Evolutionary conservation across 2,113 vertebrate species (phyloP), one percentile per base, ranked within the genome.

Genomic region (Laticauda laticaudata): DNA sequence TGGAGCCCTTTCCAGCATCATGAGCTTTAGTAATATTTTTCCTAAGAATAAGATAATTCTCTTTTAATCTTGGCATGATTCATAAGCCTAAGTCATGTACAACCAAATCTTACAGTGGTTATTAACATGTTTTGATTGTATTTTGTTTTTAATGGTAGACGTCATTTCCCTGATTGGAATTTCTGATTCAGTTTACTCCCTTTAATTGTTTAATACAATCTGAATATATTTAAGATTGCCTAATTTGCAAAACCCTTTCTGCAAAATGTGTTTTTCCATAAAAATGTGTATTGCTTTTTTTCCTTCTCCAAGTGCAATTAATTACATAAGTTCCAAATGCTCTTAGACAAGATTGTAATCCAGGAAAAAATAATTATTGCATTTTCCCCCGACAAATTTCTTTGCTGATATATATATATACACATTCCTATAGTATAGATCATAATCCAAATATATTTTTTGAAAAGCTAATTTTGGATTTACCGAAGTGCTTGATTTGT

Each of bases 401-500:
- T 90, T 9, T 55, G 34, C 75, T 85, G 54, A 18, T 54, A 45
- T 20, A 29, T 45, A 6, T 20, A 29, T 45, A 48, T n/a, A 18
- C n/a, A 57, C 23, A 55, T 5, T 43, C 1, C 21, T 39, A 54
- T 54, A 81, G 34, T 39, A 54, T 54, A 81, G 34, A 91, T 10
- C 51, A 85, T 12, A 56, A 20, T 57, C 20, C 26, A 59, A 45
- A 51, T 3, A 57, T 5, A 55, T 55, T 90, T 85, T 23, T 20
- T 2, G 39, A 56, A 91, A 48, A 86, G 24, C 24, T 21, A 51
- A 29, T 0, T 21, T 20, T 87, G 91, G 29, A 26, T 98, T 98
- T 95, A 99, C 99, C 99, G 0, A 99, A 99, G 94, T 99, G 98
- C 64, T 98, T 98, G 15, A 99, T 98, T 94, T 98, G 98, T 81